Percentiles rank a stretch among this genome's conserved stretches.
Conservation (phyloP, 1,140 invertebrate genomes). For the Tetragnatha versicolor region DNA sequence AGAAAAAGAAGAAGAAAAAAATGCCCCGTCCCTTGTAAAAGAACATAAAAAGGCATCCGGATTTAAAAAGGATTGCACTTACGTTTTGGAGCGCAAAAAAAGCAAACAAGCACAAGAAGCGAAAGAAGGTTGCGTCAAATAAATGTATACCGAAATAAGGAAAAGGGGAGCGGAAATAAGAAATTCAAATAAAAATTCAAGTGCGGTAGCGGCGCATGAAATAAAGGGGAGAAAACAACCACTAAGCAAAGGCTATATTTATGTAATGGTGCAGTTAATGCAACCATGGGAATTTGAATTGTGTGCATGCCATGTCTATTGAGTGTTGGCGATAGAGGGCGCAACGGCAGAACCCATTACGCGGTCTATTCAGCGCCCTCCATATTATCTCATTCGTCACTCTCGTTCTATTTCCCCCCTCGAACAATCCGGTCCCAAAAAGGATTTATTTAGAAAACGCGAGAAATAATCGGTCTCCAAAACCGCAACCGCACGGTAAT, state of each 20-base stretch:
- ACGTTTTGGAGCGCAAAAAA: background rate
- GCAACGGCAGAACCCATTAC: constrained; percentile 45
- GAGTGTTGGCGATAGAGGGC: constrained; percentile 44
- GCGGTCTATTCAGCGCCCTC: constrained; percentile 49
- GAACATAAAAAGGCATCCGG: constrained; percentile 48
- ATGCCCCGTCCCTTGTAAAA: constrained; percentile 18
- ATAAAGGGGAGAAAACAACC: constrained; percentile 11
- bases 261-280: constrained; percentile 55
- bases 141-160: constrained; percentile 47
- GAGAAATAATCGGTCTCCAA: constrained; percentile 56
- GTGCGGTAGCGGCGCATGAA: background rate
- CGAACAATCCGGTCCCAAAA: constrained; percentile 51
- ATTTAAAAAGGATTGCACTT: constrained; percentile 52
- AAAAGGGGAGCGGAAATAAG: constrained; percentile 33
- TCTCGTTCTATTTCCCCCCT: constrained; percentile 50
- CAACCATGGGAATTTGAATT: constrained; percentile 55
- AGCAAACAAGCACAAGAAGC: constrained; percentile 1
- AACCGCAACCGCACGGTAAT: constrained; percentile 53
- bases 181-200: constrained; percentile 49
- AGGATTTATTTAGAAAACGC: constrained; percentile 56
- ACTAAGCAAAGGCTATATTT: constrained; percentile 52
- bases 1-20: constrained; percentile 21
- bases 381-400: constrained; percentile 55
- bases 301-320: constrained; percentile 55
- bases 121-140: constrained; percentile 12